These are phyloP conservation scores for Hydra vulgaris DNA, from an alignment of 30 jellyfish, hydroid and myxozoan species.

Conservation along the genomic window DNA sequence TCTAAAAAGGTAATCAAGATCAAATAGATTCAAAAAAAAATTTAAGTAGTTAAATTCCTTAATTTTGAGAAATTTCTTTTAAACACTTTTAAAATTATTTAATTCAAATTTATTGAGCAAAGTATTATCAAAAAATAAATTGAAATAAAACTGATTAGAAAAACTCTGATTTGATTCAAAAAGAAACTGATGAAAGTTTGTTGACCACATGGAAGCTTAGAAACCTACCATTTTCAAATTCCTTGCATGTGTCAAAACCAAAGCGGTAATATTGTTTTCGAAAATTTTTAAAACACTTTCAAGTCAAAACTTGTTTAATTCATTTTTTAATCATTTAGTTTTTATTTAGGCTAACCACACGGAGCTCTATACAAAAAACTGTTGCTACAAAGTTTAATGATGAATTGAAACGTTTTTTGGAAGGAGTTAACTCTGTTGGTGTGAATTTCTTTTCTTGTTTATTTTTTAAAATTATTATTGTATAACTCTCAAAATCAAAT, in stretches of 20 bases:
- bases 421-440: constrained; percentile 5
- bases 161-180: background rate
- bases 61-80: too few relatives aligned
- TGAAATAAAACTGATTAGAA: background rate
- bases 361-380: background rate
- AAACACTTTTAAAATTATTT: background rate
- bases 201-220: constrained; percentile 19
- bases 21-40: too few relatives aligned
- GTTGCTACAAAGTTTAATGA: constrained; percentile 3
- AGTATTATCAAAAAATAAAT: too few relatives aligned
- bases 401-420: constrained; percentile 14
- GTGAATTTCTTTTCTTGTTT: background rate
- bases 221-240: background rate
- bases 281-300: background rate
- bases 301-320: background rate
- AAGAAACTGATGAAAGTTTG: background rate
- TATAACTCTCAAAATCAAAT: too few relatives aligned
- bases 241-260: background rate
- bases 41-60: too few relatives aligned
- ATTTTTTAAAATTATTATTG: too few relatives aligned
- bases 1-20: background rate
- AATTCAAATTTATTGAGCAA: background rate
- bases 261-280: background rate
- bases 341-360: background rate
- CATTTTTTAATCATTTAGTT: too few relatives aligned